Base-by-base conservation (phyloP, 2,888 invertebrate species). In the Epirrhoe alternata region DNA sequence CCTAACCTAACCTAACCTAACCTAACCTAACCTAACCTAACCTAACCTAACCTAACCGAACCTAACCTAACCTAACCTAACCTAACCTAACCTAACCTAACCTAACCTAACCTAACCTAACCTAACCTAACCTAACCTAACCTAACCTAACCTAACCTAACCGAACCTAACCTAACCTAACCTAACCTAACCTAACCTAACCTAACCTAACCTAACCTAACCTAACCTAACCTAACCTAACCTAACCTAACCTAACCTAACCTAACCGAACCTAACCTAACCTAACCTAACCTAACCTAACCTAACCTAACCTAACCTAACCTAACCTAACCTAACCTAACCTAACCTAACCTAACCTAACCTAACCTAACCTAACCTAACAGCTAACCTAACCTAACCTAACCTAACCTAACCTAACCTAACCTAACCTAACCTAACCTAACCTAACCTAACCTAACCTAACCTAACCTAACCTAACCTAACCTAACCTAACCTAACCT, bases 1-100 rank as follows among this genome's bases (percentile, higher is more conserved):
- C 57, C 63, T n/a, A n/a, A n/a, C n/a, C 68, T 68, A 66, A 69
- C 65, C 70, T 66, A 64, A 66, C 59, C 66, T 61, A 66, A 65
- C 65, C 66, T 66, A 66, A n/a, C 33, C 65, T 64, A 65, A 56
- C 56, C 56, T 56, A 56, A 56, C 56, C 56, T 56, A 56, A 67
- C 65, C 67, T 62, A 64, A 71, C 68, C 70, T 66, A 68, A 56
- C 56, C 56, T 56, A 56, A 56, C 56, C 56, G 42, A 56, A 56
- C 56, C 56, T 56, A 56, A 56, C 56, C 56, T 56, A 56, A 56
- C 56, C 56, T 56, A 56, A 56, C 56, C 56, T 56, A 56, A 56
- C 56, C 56, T 56, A 56, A 56, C 56, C 56, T 56, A 56, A 56
- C n/a, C 56, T 56, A 56, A 56, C 56, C 56, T 56, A 56, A 56